phyloP scores from a whole-genome alignment of 1,140 invertebrate genomes.

The Drosophila equinoxialis region DNA sequence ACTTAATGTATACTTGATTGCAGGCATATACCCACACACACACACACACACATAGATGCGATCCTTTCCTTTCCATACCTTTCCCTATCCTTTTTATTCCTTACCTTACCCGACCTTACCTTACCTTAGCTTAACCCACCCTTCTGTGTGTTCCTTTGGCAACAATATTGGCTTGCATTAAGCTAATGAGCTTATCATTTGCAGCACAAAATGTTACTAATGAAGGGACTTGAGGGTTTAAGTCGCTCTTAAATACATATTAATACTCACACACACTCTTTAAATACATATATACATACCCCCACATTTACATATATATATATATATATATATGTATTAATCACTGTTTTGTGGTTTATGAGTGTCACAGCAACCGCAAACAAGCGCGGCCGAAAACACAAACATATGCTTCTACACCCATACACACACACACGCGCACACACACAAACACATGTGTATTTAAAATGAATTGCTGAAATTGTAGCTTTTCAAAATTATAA shows the following conservation, averaged over 20 bases:
- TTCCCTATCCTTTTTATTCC: too few relatives aligned
- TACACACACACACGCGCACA: too few relatives aligned
- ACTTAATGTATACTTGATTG: constrained; percentile 27
- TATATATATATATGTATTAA: constrained; percentile 29
- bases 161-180: constrained; percentile 63
- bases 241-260: constrained; percentile 36
- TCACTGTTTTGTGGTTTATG: constrained; percentile 11
- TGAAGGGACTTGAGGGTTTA: constrained; percentile 38
- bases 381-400: not conserved
- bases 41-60: not conserved
- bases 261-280: not conserved
- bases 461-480: not conserved
- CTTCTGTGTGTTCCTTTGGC: constrained; percentile 15
- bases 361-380: constrained; percentile 7
- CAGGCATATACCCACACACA: not conserved
- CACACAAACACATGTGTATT: not conserved
- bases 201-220: constrained; percentile 53
- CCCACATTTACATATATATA: not conserved
- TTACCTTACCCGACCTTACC: too few relatives aligned
- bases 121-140: too few relatives aligned
- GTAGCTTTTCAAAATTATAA: not conserved
- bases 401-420: not conserved
- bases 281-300: not conserved
- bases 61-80: too few relatives aligned
- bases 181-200: constrained; percentile 65